Evolutionary conservation across 2,888 invertebrate genomes (phyloP).

Genomic region (Oxycera nigricornis): DNA sequence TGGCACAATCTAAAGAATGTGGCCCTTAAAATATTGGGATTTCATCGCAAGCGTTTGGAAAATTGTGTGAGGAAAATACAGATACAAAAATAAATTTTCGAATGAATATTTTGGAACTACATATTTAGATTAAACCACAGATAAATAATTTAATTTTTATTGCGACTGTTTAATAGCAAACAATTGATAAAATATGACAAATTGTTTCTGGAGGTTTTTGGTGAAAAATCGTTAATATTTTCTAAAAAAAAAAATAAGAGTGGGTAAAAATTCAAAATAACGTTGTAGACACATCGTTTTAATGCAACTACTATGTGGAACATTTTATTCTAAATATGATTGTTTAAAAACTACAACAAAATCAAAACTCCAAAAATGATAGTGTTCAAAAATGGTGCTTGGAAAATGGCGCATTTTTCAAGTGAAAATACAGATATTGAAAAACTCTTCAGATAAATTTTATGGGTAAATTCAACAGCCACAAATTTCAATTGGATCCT

Average conservation of each 20-base stretch:
- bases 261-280: not conserved
- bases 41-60: no score
- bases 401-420: not conserved
- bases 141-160: no score
- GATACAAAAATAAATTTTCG: no score
- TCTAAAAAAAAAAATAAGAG: not conserved
- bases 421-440: not conserved
- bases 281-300: not conserved
- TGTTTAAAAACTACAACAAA: not conserved
- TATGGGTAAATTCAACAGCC: not conserved
- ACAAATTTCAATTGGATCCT: not conserved
- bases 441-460: not conserved
- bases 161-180: no score
- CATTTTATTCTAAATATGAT: not conserved
- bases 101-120: no score
- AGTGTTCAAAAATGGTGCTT: not conserved
- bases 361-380: no score
- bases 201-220: no score
- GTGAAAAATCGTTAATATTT: not conserved
- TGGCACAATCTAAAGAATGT: no score
- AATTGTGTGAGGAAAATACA: no score
- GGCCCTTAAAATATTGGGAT: no score
- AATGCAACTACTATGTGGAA: not conserved
- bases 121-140: no score
- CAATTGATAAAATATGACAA: no score